These are phyloP conservation scores for Iguana delicatissima DNA, from an alignment of 2,797 vertebrate species.

Conservation along the genomic window DNA sequence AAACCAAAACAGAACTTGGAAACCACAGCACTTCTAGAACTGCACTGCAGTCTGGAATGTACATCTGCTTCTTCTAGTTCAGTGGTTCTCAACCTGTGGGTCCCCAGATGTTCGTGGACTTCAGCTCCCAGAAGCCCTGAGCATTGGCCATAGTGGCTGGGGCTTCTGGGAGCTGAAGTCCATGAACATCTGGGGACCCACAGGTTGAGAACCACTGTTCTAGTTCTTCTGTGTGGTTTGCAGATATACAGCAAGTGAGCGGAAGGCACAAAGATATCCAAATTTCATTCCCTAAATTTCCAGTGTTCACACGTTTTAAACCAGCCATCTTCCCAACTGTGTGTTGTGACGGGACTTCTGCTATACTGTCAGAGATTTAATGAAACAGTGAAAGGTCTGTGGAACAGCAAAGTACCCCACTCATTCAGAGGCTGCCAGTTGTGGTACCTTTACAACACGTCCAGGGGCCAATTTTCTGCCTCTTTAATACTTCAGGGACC, in stretches of 20 bases:
- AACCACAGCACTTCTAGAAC: background rate
- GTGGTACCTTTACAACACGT: background rate
- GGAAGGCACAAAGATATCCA: background rate
- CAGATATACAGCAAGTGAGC: background rate
- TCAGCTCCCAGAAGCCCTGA: too few species aligned
- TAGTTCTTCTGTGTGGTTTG: background rate
- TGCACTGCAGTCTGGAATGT: background rate
- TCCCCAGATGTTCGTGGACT: too few species aligned
- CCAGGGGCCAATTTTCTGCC: too few species aligned
- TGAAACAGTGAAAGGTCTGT: background rate
- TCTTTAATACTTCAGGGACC: too few species aligned
- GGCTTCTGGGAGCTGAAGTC: too few species aligned
- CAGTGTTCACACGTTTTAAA: background rate
- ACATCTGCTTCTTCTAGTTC: background rate
- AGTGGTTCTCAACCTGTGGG: too few species aligned
- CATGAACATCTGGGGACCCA: too few species aligned
- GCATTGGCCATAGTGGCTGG: too few species aligned
- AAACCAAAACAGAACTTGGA: too few species aligned
- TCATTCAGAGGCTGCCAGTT: background rate
- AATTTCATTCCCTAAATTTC: background rate
- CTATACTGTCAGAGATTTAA: background rate
- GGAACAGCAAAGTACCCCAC: background rate
- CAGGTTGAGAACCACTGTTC: too few species aligned
- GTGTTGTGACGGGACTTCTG: background rate
- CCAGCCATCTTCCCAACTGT: background rate